Conservation (phyloP, 2,888 invertebrate species). For the Capitulum mitella region DNA sequence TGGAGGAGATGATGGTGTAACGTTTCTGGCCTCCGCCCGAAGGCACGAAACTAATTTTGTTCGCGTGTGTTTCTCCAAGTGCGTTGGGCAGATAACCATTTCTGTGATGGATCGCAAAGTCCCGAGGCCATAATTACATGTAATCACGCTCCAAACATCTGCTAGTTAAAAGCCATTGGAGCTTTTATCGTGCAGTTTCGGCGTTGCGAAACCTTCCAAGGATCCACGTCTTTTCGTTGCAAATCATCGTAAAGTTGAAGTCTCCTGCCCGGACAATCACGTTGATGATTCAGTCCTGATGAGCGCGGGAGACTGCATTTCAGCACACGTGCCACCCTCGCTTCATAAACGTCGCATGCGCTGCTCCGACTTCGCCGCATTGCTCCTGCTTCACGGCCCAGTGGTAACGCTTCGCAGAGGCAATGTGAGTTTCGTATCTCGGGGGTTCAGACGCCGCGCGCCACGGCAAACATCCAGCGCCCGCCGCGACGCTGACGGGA, state of each 20-base stretch:
- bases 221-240: no score
- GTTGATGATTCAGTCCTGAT: not conserved
- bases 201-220: no score
- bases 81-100: not conserved
- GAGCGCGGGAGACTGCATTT: not conserved
- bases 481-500: not conserved
- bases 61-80: not conserved
- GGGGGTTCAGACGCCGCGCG: not conserved
- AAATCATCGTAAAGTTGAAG: no score
- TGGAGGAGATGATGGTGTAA: not conserved
- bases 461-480: not conserved
- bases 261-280: not conserved
- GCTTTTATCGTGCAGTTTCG: no score
- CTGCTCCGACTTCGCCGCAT: no score
- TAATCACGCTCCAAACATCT: not conserved
- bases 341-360: no score
- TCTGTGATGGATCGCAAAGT: not conserved
- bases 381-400: no score
- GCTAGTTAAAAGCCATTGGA: no score
- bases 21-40: not conserved
- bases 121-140: not conserved
- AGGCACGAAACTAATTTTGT: not conserved
- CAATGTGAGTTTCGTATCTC: not conserved
- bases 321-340: no score
- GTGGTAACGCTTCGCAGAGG: no score